A percentile compares a stretch with the other conserved stretches of the same genome.
phyloP scores from a whole-genome alignment of 1,140 invertebrate species.

The Chlorops oryzae region DNA sequence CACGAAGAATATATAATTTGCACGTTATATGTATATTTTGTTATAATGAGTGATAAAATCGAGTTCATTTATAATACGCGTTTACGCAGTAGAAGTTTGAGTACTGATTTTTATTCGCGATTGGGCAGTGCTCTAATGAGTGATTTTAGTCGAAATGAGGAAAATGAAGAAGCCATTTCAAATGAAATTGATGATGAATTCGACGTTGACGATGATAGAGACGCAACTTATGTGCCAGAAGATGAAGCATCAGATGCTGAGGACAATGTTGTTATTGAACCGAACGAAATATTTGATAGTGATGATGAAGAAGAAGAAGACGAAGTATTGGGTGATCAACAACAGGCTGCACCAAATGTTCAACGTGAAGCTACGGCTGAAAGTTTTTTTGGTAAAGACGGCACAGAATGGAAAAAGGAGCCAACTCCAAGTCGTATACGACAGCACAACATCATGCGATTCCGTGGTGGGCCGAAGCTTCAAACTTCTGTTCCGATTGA shows the following conservation, averaged over 20 bases:
- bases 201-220: not conserved
- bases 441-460: constrained; percentile 2
- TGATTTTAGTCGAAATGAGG: not conserved
- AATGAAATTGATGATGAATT: too few species aligned
- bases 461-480: not conserved
- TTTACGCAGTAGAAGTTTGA: not conserved
- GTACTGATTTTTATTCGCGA: constrained; percentile 6
- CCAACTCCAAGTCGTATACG: not conserved
- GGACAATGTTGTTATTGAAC: constrained; percentile 1
- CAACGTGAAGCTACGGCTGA: not conserved
- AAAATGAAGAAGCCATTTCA: not conserved
- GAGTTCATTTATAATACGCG: constrained; percentile 10
- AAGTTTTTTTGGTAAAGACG: not conserved
- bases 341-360: not conserved
- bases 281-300: constrained; percentile 7
- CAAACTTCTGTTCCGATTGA: constrained; percentile 1
- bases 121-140: not conserved
- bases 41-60: constrained; percentile 3
- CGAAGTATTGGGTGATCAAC: not conserved
- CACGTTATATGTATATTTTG: too few species aligned
- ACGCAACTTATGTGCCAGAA: not conserved
- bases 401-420: not conserved
- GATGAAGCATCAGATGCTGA: constrained; percentile 8
- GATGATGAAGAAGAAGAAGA: constrained; percentile 4
- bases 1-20: too few species aligned